Evolutionary conservation across 1,140 invertebrate genomes (phyloP).

Genomic region (Belonocnema kinseyi): DNA sequence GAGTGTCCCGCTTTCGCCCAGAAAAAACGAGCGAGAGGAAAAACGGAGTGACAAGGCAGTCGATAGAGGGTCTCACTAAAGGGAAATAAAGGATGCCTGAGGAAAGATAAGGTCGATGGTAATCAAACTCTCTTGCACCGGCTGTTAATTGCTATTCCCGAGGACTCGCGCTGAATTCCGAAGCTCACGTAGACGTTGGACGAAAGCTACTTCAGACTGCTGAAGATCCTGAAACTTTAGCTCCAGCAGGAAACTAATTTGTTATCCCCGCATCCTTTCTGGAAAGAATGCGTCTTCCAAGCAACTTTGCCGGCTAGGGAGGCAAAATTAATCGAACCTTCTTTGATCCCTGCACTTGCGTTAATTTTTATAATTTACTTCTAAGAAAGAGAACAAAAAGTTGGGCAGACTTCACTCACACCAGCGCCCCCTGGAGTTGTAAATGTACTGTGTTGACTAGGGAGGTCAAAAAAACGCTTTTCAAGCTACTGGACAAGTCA

Average conservation of each 20-base stretch:
- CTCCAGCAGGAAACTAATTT: constrained; percentile 27
- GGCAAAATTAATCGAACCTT: constrained; percentile 25
- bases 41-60: not conserved
- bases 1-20: not conserved
- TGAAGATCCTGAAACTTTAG: constrained; percentile 25
- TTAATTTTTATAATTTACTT: constrained; percentile 29
- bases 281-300: constrained; percentile 20
- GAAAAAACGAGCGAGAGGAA: not conserved
- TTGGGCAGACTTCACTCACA: not conserved
- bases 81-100: constrained; percentile 27
- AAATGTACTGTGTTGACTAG: no score
- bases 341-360: constrained; percentile 20
- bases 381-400: constrained; percentile 8
- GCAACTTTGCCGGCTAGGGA: constrained; percentile 5
- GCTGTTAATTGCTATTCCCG: constrained; percentile 51
- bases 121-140: constrained; percentile 52
- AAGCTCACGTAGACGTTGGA: constrained; percentile 30
- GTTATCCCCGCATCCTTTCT: constrained; percentile 30
- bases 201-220: constrained; percentile 29
- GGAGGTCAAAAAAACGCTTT: no score
- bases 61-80: constrained; percentile 12
- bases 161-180: constrained; percentile 22
- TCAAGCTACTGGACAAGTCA: no score
- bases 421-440: no score
- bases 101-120: constrained; percentile 39